Evolutionary conservation across 2,113 vertebrate species (phyloP).

Genomic region (Oryctolagus cuniculus): DNA sequence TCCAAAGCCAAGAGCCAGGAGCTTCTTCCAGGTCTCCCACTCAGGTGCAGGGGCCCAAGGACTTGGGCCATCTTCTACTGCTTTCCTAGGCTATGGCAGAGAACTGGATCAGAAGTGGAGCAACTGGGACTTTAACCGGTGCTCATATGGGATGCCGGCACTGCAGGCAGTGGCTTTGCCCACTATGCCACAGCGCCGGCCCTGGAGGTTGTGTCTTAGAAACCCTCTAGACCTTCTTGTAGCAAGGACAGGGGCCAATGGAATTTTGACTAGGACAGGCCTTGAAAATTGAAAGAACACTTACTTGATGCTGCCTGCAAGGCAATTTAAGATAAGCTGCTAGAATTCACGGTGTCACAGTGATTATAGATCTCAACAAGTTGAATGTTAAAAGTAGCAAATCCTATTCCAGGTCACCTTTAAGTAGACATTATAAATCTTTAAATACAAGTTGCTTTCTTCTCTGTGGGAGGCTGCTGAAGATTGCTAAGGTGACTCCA

Average conservation of each 20-base stretch:
- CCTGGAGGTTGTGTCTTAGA: background rate
- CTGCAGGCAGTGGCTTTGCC: too few relatives aligned
- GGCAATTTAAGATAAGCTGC: slow-evolving; percentile 38
- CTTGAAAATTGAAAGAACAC: slow-evolving; percentile 47
- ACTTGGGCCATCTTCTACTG: too few relatives aligned
- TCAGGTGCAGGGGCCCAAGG: too few relatives aligned
- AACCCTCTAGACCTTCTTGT: slow-evolving; percentile 4
- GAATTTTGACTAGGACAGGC: slow-evolving; percentile 16
- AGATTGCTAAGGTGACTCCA: slow-evolving; percentile 77
- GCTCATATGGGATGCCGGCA: too few relatives aligned
- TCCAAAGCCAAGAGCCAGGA: too few relatives aligned
- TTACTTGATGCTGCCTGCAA: slow-evolving; percentile 29
- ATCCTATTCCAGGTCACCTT: slow-evolving; percentile 83
- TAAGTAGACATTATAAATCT: slow-evolving; percentile 81
- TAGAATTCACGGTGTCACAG: slow-evolving; percentile 63
- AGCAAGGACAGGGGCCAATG: slow-evolving; percentile 1
- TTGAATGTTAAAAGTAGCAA: slow-evolving; percentile 77
- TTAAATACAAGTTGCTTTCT: slow-evolving; percentile 77
- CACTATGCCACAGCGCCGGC: too few relatives aligned
- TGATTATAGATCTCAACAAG: slow-evolving; percentile 67
- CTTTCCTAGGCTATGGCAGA: too few relatives aligned
- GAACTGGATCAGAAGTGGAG: too few relatives aligned
- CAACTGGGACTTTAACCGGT: too few relatives aligned
- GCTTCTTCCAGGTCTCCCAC: too few relatives aligned
- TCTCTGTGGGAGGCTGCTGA: slow-evolving; percentile 72